These are phyloP conservation scores for Drymonia ruficornis DNA, from an alignment of 2,888 invertebrate genomes.

Conservation along the genomic window DNA sequence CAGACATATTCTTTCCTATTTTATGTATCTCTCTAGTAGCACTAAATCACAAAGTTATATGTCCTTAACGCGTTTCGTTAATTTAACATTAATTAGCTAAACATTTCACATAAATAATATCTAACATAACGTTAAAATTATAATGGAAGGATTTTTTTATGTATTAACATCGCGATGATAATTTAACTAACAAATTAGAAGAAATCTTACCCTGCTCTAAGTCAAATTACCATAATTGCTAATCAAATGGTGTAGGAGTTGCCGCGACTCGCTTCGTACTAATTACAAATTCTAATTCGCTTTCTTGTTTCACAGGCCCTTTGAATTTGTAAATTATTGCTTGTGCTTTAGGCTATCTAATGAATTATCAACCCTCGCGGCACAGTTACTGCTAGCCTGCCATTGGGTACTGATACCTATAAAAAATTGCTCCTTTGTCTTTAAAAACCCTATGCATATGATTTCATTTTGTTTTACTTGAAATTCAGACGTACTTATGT, in stretches of 20 bases:
- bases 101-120: neutral
- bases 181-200: slow-evolving; percentile 82
- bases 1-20: too few species aligned
- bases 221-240: slow-evolving; percentile 84
- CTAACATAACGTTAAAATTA: neutral
- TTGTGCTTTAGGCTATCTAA: slow-evolving; percentile 67
- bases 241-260: slow-evolving; percentile 82
- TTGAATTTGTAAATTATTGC: slow-evolving; percentile 83
- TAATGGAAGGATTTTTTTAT: neutral
- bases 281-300: slow-evolving; percentile 84
- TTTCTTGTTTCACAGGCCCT: slow-evolving; percentile 81
- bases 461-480: too few species aligned
- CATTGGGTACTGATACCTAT: too few species aligned
- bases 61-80: too few species aligned
- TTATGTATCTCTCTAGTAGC: too few species aligned
- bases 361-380: slow-evolving; percentile 53
- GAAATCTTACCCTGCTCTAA: slow-evolving; percentile 82
- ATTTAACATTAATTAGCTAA: neutral
- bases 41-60: too few species aligned
- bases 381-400: neutral
- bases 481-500: too few species aligned
- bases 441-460: too few species aligned
- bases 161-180: slow-evolving; percentile 64
- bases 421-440: too few species aligned
- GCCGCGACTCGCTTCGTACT: slow-evolving; percentile 69